These are phyloP conservation scores for Anseranas semipalmata DNA, from an alignment of 2,113 vertebrate species.

Conservation along the genomic window DNA sequence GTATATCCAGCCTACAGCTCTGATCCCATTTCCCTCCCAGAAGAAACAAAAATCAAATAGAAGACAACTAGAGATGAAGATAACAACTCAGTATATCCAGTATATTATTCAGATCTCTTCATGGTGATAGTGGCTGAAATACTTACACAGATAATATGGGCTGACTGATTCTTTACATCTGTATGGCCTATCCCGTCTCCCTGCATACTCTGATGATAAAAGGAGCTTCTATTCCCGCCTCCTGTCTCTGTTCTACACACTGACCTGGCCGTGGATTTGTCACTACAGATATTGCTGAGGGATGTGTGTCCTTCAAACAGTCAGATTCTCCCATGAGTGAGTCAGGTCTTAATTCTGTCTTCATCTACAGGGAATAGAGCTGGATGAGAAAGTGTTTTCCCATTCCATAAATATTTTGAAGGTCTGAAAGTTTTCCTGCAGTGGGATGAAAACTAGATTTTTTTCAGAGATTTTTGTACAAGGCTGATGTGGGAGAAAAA, in stretches of 20 bases:
- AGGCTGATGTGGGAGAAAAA: background rate
- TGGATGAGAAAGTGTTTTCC: background rate
- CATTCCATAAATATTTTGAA: background rate
- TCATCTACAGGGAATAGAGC: background rate
- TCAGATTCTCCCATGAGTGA: background rate
- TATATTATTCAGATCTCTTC: background rate
- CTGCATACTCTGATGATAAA: background rate
- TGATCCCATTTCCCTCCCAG: background rate
- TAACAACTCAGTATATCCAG: background rate
- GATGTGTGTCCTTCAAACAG: background rate
- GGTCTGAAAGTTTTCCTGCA: background rate
- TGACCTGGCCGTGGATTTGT: background rate
- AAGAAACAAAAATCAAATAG: background rate
- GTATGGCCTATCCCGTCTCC: background rate
- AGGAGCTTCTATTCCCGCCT: background rate
- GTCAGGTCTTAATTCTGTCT: background rate
- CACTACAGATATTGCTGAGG: background rate
- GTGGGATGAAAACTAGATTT: background rate
- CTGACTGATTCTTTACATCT: background rate
- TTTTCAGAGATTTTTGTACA: background rate
- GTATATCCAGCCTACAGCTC: background rate
- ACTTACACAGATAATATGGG: background rate
- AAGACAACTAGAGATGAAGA: background rate
- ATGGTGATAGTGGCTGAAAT: background rate
- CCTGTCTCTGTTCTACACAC: background rate